Evolutionary conservation across 1,140 invertebrate species (phyloP).

Genomic region (Drosophila varians): DNA sequence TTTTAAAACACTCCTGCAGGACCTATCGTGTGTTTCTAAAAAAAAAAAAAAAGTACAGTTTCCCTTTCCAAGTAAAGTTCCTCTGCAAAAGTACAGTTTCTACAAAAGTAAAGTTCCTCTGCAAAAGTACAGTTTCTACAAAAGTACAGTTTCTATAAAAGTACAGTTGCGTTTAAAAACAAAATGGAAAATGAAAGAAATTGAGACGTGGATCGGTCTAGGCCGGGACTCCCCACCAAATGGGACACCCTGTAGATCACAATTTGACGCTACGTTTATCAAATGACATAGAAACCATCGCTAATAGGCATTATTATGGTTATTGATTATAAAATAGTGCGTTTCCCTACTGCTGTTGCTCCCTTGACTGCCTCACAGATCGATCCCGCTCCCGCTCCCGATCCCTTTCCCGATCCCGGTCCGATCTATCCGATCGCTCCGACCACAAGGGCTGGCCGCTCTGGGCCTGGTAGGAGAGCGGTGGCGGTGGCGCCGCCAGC

Average conservation of each 20-base stretch:
- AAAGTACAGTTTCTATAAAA: no score
- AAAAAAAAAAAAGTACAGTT: no score
- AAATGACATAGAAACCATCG: constrained; percentile 54
- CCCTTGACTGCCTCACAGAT: constrained; percentile 27
- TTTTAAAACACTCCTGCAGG: no score
- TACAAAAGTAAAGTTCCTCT: no score
- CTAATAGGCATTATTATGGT: constrained; percentile 8
- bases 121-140: no score
- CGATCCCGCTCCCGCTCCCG: constrained; percentile 11
- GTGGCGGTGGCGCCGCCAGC: constrained; percentile 55
- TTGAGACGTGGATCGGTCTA: constrained; percentile 8
- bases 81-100: no score
- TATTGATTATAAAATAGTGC: neutral
- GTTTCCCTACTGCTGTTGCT: constrained; percentile 20
- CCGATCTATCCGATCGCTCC: constrained; percentile 18
- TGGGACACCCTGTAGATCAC: constrained; percentile 37
- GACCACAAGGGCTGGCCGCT: constrained; percentile 56
- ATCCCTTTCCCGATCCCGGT: constrained; percentile 5
- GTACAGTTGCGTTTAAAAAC: no score
- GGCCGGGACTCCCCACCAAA: constrained; percentile 3
- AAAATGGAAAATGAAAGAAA: neutral
- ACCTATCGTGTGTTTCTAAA: no score
- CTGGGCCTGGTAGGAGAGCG: constrained; percentile 75
- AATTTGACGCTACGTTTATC: constrained; percentile 48
- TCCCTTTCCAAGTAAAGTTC: no score